Evolutionary conservation across 2,888 invertebrate genomes (phyloP).

Genomic region (Pelosia muscerda): DNA sequence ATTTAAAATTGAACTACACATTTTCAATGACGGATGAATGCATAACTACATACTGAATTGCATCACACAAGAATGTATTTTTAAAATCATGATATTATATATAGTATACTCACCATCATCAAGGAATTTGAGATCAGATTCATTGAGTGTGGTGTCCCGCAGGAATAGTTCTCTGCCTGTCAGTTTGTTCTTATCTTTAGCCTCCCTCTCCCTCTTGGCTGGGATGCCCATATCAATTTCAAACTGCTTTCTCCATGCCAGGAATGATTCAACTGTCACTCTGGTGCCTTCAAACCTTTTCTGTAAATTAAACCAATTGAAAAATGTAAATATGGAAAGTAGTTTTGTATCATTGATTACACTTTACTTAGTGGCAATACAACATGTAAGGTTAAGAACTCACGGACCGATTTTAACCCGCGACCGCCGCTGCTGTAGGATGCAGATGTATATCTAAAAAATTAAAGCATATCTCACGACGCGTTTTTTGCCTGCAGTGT

Average conservation of each 20-base stretch:
- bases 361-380: too few relatives aligned
- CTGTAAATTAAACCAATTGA: slow-evolving; percentile 70
- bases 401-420: too few relatives aligned
- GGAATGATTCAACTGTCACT: slow-evolving; percentile 97
- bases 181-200: slow-evolving; percentile 92
- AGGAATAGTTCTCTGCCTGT: slow-evolving; percentile 98
- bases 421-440: too few relatives aligned
- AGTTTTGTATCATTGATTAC: not conserved
- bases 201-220: slow-evolving; percentile 90
- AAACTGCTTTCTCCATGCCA: slow-evolving; percentile 97
- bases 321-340: not conserved
- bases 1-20: too few relatives aligned
- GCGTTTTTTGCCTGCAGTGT: too few relatives aligned
- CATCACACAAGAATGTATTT: not conserved
- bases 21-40: not conserved
- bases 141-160: slow-evolving; percentile 96
- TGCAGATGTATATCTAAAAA: too few relatives aligned
- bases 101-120: slow-evolving; percentile 91
- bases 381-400: too few relatives aligned
- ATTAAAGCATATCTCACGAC: too few relatives aligned
- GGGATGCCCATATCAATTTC: slow-evolving; percentile 95
- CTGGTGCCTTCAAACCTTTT: slow-evolving; percentile 98
- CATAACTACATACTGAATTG: not conserved
- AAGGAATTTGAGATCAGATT: slow-evolving; percentile 98
- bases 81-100: not conserved